These are phyloP conservation scores for Hycleus phaleratus DNA, from an alignment of 1,140 invertebrate genomes.

Conservation along the genomic window DNA sequence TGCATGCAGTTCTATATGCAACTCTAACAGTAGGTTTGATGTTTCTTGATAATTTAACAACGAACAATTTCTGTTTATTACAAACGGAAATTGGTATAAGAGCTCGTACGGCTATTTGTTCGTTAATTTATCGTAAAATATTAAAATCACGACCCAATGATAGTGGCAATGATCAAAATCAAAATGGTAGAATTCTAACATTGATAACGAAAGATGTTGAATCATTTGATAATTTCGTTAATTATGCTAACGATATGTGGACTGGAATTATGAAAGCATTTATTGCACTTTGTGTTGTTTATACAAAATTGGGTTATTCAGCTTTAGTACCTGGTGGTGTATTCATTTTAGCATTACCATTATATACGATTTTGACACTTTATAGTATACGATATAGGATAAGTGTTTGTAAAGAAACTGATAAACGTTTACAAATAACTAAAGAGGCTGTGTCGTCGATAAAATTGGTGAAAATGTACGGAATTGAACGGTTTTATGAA, in stretches of 20 bases:
- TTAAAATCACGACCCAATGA: slow-evolving; percentile 61
- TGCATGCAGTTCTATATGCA: slow-evolving; percentile 22
- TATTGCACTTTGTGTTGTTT: slow-evolving; percentile 69
- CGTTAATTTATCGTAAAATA: slow-evolving; percentile 74
- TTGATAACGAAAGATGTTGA: slow-evolving; percentile 83
- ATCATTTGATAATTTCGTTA: slow-evolving; percentile 57
- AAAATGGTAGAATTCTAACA: slow-evolving; percentile 82
- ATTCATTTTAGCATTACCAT: slow-evolving; percentile 70
- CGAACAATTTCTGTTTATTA: slow-evolving; percentile 70
- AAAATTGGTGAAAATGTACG: slow-evolving; percentile 80
- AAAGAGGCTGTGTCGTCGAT: slow-evolving; percentile 76
- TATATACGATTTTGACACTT: not conserved
- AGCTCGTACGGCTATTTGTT: slow-evolving; percentile 67
- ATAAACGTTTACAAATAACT: slow-evolving; percentile 72
- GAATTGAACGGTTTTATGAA: slow-evolving; percentile 73
- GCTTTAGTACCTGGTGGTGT: slow-evolving; percentile 68
- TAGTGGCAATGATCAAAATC: slow-evolving; percentile 43
- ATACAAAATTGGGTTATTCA: slow-evolving; percentile 59
- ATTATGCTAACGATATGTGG: slow-evolving; percentile 68
- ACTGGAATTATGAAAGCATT: slow-evolving; percentile 71
- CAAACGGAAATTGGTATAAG: slow-evolving; percentile 68
- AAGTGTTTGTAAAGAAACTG: slow-evolving; percentile 46
- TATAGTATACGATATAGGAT: slow-evolving; percentile 19
- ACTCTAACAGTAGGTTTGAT: slow-evolving; percentile 16
- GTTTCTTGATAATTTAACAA: slow-evolving; percentile 15